A percentile compares a stretch with the other conserved stretches of the same genome.
phyloP scores from a whole-genome alignment of 2,888 invertebrate genomes.

The Hirtodrosophila confusa region DNA sequence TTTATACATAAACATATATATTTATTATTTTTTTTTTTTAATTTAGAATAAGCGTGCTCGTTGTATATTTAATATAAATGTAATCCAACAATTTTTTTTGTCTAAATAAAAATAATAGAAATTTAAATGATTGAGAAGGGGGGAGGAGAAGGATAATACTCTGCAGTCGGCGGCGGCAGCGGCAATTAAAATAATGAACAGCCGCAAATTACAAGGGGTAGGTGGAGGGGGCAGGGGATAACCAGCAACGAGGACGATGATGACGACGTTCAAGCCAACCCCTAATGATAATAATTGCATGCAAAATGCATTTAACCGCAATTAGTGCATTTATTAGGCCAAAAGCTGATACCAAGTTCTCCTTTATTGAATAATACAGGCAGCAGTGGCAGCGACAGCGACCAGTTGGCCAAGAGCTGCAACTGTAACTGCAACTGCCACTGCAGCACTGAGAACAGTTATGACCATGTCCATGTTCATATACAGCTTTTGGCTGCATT shows the following conservation, averaged over 20 bases:
- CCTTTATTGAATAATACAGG: slow-evolving; percentile 58
- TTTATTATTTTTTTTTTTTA: slow-evolving; percentile 13
- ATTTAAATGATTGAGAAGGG: slow-evolving; percentile 25
- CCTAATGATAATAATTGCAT: slow-evolving; percentile 78
- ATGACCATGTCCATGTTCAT: slow-evolving; percentile 41
- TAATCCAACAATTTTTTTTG: slow-evolving; percentile 59
- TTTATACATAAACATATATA: background rate
- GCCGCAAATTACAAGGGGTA: slow-evolving; percentile 32
- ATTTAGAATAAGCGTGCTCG: slow-evolving; percentile 53
- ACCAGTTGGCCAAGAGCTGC: slow-evolving; percentile 49
- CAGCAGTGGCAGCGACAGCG: slow-evolving; percentile 3
- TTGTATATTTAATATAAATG: slow-evolving; percentile 62
- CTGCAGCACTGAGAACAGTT: slow-evolving; percentile 28
- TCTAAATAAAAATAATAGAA: slow-evolving; percentile 61
- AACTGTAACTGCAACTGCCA: slow-evolving; percentile 21
- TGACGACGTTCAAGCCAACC: slow-evolving; percentile 63
- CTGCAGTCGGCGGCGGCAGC: slow-evolving; percentile 1
- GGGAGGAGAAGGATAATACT: slow-evolving; percentile 5
- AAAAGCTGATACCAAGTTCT: slow-evolving; percentile 69
- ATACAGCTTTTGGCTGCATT: slow-evolving; percentile 36
- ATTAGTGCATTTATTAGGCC: slow-evolving; percentile 83
- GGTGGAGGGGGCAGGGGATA: slow-evolving; percentile 1
- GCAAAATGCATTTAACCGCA: slow-evolving; percentile 83
- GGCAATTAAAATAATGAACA: slow-evolving; percentile 66
- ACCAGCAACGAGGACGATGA: background rate